These are phyloP conservation scores for Caenorhabditis sinica DNA, from an alignment of 2,888 invertebrate genomes.

Conservation along the genomic window DNA sequence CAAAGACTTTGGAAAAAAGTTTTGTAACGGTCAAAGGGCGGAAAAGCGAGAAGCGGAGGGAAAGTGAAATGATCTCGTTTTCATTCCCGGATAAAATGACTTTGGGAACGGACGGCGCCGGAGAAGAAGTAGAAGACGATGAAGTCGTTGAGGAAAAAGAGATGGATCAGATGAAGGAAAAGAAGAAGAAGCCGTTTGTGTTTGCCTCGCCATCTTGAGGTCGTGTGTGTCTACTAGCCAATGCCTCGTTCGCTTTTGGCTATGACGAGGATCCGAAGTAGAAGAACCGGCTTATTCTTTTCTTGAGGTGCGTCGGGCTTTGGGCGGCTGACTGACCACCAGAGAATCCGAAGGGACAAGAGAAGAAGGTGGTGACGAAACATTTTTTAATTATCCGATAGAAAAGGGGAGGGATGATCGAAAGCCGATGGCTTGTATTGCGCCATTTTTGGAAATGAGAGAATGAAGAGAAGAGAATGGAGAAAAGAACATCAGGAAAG, in stretches of 20 bases:
- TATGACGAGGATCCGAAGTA: slow-evolving; percentile 16
- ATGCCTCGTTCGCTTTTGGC: slow-evolving; percentile 55
- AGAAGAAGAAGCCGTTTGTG: slow-evolving; percentile 32
- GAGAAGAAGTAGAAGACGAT: slow-evolving; percentile 23
- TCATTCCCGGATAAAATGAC: slow-evolving; percentile 41
- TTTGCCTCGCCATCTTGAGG: slow-evolving; percentile 62
- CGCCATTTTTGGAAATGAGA: slow-evolving; percentile 48
- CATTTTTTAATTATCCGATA: slow-evolving; percentile 55
- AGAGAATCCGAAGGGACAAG: slow-evolving; percentile 3
- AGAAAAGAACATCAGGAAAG: slow-evolving; percentile 29
- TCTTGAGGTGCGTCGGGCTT: slow-evolving; percentile 48
- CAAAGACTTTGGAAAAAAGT: slow-evolving; percentile 11
- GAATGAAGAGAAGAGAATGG: not conserved
- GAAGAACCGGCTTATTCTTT: slow-evolving; percentile 54
- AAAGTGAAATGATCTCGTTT: slow-evolving; percentile 30
- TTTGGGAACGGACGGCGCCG: slow-evolving; percentile 41
- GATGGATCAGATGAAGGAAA: slow-evolving; percentile 20
- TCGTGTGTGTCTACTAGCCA: slow-evolving; percentile 49
- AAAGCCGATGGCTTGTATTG: slow-evolving; percentile 53
- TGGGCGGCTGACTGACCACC: slow-evolving; percentile 26
- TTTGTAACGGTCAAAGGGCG: slow-evolving; percentile 48
- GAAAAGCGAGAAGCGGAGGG: slow-evolving; percentile 29
- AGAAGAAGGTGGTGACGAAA: slow-evolving; percentile 47
- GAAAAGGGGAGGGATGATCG: slow-evolving; percentile 33
- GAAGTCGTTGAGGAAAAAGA: slow-evolving; percentile 21